Conservation (phyloP, 2,888 invertebrate genomes). For the Epinotia bilunana region DNA sequence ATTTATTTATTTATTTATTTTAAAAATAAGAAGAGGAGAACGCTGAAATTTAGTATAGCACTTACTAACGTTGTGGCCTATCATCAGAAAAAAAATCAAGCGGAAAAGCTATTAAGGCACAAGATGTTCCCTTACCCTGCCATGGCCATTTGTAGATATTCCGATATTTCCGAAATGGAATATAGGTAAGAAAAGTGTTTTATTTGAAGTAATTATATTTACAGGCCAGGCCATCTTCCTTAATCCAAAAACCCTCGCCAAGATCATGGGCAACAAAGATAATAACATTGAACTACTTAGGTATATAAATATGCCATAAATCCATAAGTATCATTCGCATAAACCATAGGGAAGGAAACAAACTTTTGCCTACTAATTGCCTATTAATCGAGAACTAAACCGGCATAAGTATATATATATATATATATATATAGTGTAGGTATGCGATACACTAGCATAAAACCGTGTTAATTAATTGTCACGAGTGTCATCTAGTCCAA, state of each 20-base stretch:
- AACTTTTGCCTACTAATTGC: conserved; percentile 33
- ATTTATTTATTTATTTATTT: too few relatives aligned
- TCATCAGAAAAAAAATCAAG: too few relatives aligned
- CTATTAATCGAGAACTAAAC: conserved; percentile 25
- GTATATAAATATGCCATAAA: too few relatives aligned
- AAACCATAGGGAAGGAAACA: conserved; percentile 36
- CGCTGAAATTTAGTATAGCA: too few relatives aligned
- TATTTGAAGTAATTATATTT: background rate
- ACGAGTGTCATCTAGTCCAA: conserved; percentile 39
- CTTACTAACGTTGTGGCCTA: too few relatives aligned
- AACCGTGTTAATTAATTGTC: conserved; percentile 47
- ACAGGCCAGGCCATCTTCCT: background rate
- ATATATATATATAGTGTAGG: background rate
- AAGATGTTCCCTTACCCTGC: too few relatives aligned
- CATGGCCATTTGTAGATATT: background rate
- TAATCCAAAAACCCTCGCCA: background rate
- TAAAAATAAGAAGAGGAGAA: too few relatives aligned
- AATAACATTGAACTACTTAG: too few relatives aligned
- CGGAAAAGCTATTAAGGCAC: too few relatives aligned
- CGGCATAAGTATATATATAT: background rate
- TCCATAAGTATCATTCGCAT: background rate
- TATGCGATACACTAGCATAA: too few relatives aligned
- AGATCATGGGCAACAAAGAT: background rate
- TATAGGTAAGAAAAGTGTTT: too few relatives aligned
- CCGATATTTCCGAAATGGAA: background rate